These are phyloP conservation scores for Ctena decussata DNA, from an alignment of 2,888 invertebrate species.

Conservation along the genomic window DNA sequence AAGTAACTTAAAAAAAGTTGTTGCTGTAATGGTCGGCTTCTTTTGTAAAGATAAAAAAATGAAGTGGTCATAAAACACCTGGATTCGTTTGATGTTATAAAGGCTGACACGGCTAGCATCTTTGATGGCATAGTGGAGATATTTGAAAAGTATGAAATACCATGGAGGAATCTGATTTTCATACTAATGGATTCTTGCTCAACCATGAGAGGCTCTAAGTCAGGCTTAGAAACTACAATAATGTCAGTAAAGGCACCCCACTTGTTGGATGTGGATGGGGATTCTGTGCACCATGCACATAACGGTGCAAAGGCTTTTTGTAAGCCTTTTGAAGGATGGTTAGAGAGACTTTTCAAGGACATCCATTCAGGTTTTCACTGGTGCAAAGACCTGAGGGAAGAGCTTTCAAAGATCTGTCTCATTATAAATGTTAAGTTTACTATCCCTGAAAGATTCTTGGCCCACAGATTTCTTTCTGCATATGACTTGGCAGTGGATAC, in stretches of 20 bases:
- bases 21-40: slow-evolving; percentile 51
- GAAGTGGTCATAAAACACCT: slow-evolving; percentile 57
- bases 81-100: slow-evolving; percentile 35
- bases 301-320: slow-evolving; percentile 71
- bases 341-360: slow-evolving; percentile 46
- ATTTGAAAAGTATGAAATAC: slow-evolving; percentile 53
- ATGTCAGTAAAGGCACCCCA: slow-evolving; percentile 60
- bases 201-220: slow-evolving; percentile 67
- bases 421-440: slow-evolving; percentile 18
- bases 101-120: slow-evolving; percentile 40
- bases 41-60: slow-evolving; percentile 16
- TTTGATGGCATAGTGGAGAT: slow-evolving; percentile 36
- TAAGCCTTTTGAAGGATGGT: slow-evolving; percentile 45
- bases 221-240: slow-evolving; percentile 65
- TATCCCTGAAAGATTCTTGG: slow-evolving; percentile 57
- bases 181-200: slow-evolving; percentile 68
- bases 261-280: slow-evolving; percentile 72
- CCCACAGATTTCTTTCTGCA: slow-evolving; percentile 68
- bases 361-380: slow-evolving; percentile 10
- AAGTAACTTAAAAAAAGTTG: slow-evolving; percentile 37
- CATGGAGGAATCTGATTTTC: slow-evolving; percentile 68
- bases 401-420: slow-evolving; percentile 64
- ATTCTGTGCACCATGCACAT: slow-evolving; percentile 70
- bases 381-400: slow-evolving; percentile 53
- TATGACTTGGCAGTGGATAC: slow-evolving; percentile 59